Evolutionary conservation across 2,113 vertebrate species (phyloP), one percentile per base, ranked within the genome.

Genomic region (Crypturellus undulatus): DNA sequence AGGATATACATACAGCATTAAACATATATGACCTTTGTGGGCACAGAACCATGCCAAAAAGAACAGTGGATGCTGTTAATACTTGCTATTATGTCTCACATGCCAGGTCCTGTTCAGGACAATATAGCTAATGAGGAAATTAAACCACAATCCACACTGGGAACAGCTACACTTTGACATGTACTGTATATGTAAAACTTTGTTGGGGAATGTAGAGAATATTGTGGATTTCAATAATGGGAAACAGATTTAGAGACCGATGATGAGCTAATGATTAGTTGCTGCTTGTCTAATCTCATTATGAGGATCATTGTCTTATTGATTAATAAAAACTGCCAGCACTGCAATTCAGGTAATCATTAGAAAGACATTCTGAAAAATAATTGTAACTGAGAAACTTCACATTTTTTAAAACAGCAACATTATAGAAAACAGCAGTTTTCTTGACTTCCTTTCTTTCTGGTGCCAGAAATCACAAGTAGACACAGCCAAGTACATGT

Each of bases 181-280:
- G 77, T 13, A 30, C 5, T 28, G 6, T 8, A 65, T 13, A 3
- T 58, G 12, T 58, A 67, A 89, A 82, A 69, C n/a, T 69, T 9
- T 87, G 10, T 56, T 70, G 70, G 64, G 28, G 9, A 76, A 68
- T 2, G 4, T 69, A 58, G 4, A 40, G 26, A 49, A 2, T 72
- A 52, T 4, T 65, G 49, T 69, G 38, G 32, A 72, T 84, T 88
- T 93, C 64, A 90, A 49, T 81, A 86, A 69, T 14, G 9, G 32
- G 43, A 58, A 87, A 64, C 5, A 72, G 21, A 64, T 40, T 78
- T 79, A 34, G 24, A 87, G 38, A 84, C 4, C 79, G 63, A 79
- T 93, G 30, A 89, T 64, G 45, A 76, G 84, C 60, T n/a, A 93
- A 92, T 79, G 40, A 92, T 91, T 79, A 92, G 62, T 82, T 84